phyloP scores from a whole-genome alignment of 2,113 vertebrate species.

The Oncorhynchus nerka region DNA sequence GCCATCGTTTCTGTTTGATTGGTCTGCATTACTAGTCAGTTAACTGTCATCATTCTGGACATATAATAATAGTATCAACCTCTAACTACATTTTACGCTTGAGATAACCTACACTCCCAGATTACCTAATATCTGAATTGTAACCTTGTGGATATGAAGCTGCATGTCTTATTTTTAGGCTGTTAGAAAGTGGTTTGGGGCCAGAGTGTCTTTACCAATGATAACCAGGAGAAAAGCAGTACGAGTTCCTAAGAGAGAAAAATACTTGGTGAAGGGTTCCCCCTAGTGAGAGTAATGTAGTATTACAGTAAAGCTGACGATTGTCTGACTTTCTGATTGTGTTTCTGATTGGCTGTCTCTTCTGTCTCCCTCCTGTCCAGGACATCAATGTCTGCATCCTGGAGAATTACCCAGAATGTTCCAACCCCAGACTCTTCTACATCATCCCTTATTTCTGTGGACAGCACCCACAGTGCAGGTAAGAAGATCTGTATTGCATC shows the following conservation, averaged over 20 bases:
- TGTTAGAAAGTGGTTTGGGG: too few relatives aligned
- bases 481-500: conserved; percentile 26
- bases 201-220: too few relatives aligned
- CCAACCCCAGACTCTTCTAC: conserved; percentile 94
- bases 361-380: conserved; percentile 68
- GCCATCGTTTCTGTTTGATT: background rate
- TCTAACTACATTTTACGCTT: background rate
- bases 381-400: conserved; percentile 98
- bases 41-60: background rate
- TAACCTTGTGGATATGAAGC: too few relatives aligned
- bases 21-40: too few relatives aligned
- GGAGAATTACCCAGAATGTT: conserved; percentile 96
- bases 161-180: too few relatives aligned
- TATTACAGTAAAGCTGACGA: background rate
- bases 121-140: too few relatives aligned
- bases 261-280: conserved; percentile 23
- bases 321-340: background rate
- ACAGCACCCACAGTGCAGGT: conserved; percentile 98
- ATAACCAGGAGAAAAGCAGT: too few relatives aligned
- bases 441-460: conserved; percentile 99
- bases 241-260: too few relatives aligned
- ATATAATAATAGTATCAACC: background rate
- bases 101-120: too few relatives aligned
- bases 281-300: conserved; percentile 36
- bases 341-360: background rate